phyloP scores from a whole-genome alignment of 2,113 vertebrate species.

The Pristiophorus japonicus region DNA sequence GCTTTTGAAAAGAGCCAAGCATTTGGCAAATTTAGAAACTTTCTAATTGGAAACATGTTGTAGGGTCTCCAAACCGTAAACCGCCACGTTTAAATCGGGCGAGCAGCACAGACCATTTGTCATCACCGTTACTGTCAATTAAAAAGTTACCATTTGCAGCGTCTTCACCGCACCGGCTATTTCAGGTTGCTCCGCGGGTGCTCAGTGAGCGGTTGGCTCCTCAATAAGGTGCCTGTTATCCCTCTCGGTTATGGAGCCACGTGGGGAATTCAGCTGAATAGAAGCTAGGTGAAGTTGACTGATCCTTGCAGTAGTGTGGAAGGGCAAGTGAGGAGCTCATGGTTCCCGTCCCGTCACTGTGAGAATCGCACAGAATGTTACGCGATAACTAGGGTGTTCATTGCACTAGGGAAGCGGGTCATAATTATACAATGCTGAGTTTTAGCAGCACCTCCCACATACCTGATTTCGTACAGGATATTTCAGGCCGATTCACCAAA shows the following conservation, averaged over 20 bases:
- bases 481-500: not conserved
- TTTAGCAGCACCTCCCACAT: too few relatives aligned
- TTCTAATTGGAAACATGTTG: not conserved
- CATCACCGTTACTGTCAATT: not conserved
- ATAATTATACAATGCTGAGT: too few relatives aligned
- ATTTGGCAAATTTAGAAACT: not conserved
- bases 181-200: not conserved
- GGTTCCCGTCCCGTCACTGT: not conserved
- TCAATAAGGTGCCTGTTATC: not conserved
- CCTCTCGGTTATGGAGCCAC: not conserved
- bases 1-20: not conserved
- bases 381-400: not conserved
- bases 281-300: not conserved
- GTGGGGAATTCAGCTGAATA: not conserved
- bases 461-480: not conserved
- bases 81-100: not conserved
- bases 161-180: not conserved
- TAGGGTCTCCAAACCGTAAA: not conserved
- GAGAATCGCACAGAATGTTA: not conserved
- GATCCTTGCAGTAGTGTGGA: not conserved
- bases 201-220: not conserved
- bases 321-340: not conserved
- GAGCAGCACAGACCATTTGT: not conserved
- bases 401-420: not conserved
- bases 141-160: not conserved